Conservation (phyloP, 35 echinoderm and acorn worm species). For the Acanthaster planci region DNA sequence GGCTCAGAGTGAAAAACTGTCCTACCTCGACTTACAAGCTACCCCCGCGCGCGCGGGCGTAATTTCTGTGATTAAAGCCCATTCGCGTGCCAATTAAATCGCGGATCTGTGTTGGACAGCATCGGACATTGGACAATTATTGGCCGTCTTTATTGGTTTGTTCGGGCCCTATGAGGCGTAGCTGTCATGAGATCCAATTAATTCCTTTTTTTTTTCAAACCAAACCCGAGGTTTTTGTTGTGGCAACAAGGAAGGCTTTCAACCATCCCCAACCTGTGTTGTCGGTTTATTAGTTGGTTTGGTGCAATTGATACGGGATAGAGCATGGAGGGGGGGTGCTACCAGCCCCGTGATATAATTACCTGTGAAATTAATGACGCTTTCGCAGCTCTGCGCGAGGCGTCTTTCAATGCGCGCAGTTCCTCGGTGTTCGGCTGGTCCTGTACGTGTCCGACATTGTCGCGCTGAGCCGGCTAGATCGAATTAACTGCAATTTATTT, state of each 20-base stretch:
- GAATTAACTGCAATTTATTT: conserved; percentile 30
- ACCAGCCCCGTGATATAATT: background rate
- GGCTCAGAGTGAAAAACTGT: background rate
- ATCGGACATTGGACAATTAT: background rate
- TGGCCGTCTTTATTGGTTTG: conserved; percentile 20
- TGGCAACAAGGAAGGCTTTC: conserved; percentile 16
- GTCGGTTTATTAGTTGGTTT: conserved; percentile 8
- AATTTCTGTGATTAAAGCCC: conserved; percentile 7
- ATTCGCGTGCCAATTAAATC: conserved; percentile 10
- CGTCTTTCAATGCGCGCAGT: too few relatives aligned
- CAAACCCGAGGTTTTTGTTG: conserved; percentile 19
- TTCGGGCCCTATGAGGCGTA: background rate
- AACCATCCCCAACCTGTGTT: background rate
- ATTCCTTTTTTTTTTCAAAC: background rate
- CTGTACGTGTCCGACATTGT: background rate
- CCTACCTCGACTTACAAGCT: background rate
- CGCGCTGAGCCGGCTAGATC: background rate
- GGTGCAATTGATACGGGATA: conserved; percentile 19
- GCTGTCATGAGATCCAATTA: conserved; percentile 22
- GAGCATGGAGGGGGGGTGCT: background rate
- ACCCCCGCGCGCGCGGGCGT: background rate
- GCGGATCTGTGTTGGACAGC: background rate
- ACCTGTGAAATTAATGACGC: conserved; percentile 10
- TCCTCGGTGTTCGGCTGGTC: background rate
- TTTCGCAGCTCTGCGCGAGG: background rate